Base-by-base conservation (phyloP, 2,888 invertebrate genomes). In the Xestia xanthographa region DNA sequence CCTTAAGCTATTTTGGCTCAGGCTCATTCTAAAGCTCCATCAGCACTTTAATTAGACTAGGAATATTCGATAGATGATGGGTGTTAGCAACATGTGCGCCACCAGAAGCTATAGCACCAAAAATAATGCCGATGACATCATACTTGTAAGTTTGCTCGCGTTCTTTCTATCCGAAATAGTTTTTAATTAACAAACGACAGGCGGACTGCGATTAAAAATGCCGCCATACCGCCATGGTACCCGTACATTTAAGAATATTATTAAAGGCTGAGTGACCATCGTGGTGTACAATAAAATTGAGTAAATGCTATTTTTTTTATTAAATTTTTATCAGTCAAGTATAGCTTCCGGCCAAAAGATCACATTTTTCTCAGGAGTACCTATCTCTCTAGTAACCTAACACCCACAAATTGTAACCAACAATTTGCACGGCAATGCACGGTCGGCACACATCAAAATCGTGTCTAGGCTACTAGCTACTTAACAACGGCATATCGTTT, bases 101-200 rank as follows among this genome's bases (percentile, higher is more conserved):
- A 67, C 77, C 72, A 77, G 68, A 83, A 87, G 88, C 89, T 88
- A 78, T 62, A 56, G 56, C 43, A 88, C 93, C 92, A 87, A 93
- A 95, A 95, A 94, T 95, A 95, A 95, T 94, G 91, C 90, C 89
- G 88, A 91, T 95, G 95, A 95, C 94, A 94, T 95, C 95, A 95
- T 92, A 86, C 84, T 81, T 72, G 68, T 79, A 45, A 60, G 45
- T 76, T 84, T 76, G 63, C 38, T 66, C 11, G 38, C 62, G 34
- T 41, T 78, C 86, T 85, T 82, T 85, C 73, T 71, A 72, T 66
- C 58, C 62, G 41, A 41, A 66, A 29, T 67, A 4, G 22, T 12
- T 4, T 8, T 65, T 73, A 77, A 76, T 72, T 75, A 45, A 63
- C 45, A 63, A 45, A 72, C 45, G 34, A 60, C 48, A 5, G 5